These are phyloP conservation scores for Podargus strigoides DNA, from an alignment of 2,797 vertebrate genomes.

Conservation along the genomic window DNA sequence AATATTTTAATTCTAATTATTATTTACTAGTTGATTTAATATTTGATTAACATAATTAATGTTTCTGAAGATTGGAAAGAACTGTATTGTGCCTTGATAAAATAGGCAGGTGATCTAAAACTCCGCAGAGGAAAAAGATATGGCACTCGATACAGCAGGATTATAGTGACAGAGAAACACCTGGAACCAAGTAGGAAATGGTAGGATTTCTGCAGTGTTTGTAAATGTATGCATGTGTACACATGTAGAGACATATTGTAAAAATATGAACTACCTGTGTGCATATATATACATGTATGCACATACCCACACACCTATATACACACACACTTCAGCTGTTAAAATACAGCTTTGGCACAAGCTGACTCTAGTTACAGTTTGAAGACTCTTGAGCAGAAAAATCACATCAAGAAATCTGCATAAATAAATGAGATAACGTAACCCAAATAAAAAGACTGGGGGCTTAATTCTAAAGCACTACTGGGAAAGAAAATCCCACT, in stretches of 20 bases:
- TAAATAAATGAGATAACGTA: background rate
- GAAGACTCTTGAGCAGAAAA: background rate
- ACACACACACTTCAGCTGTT: background rate
- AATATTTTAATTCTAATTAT: slow-evolving; percentile 33
- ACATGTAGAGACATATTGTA: background rate
- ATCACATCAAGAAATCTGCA: background rate
- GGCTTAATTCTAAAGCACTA: background rate
- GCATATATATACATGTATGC: background rate
- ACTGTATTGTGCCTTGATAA: background rate
- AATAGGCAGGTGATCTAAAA: slow-evolving; percentile 15
- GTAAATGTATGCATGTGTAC: background rate
- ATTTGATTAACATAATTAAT: slow-evolving; percentile 34
- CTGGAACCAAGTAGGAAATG: background rate
- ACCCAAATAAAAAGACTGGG: background rate
- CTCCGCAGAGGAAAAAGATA: background rate
- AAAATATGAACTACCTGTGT: background rate
- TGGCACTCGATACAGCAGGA: background rate
- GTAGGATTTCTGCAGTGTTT: background rate
- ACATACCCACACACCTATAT: background rate
- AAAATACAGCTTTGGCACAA: background rate
- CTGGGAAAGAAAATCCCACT: background rate
- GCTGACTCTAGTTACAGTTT: background rate
- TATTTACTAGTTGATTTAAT: background rate
- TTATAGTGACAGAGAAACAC: background rate
- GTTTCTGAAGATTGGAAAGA: slow-evolving; percentile 17